Base-by-base conservation (phyloP, 2,888 invertebrate genomes). In the Cordylochernes scorpioides region DNA sequence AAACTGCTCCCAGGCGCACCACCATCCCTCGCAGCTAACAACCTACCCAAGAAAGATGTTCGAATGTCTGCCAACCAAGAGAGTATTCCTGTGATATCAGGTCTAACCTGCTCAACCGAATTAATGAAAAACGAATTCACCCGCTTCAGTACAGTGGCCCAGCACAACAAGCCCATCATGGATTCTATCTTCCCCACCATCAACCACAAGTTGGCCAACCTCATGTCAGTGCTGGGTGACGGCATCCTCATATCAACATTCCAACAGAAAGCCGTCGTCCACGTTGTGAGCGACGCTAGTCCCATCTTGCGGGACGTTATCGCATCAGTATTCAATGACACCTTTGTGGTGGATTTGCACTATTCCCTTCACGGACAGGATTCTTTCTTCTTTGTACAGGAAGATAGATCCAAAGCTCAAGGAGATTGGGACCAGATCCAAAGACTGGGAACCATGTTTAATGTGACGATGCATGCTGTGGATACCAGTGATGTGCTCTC, bases 221-320 rank as follows among this genome's bases (percentile, higher is more conserved):
- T 42, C 3, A 39, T 39, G 10, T 39, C 40, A 5, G 38, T 41
- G 0, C 75, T 84, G 45, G 82, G 82, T 17, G 47, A 77, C 17
- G 58, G 59, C 8, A 77, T 82, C 38, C 62, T 82, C 3, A 69
- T 84, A 2, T 77, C 80, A 0, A 62, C 74, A 30, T 32, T 32
- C 6, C 33, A 35, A n/a, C 28, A 33, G 18, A 32, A 32, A 15
- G 42, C 6, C 67, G 71, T 44, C 73, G 77, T 17, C 68, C 77
- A 15, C 69, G 49, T 48, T 5, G 72, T 78, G 43, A 77, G 78
- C 1, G 73, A 75, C 2, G 78, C 82, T 1, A 82, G 82, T 49
- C 69, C 77, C 17, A 82, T 84, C 41, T 77, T 80, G 53, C 63
- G 73, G 16, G 82, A 84, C 52, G 84, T 84, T 3, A 77, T 84